A percentile compares a stretch with the other conserved stretches of the same genome.
phyloP scores from a whole-genome alignment of 1,140 invertebrate species.

The Drosophila ogumai region DNA sequence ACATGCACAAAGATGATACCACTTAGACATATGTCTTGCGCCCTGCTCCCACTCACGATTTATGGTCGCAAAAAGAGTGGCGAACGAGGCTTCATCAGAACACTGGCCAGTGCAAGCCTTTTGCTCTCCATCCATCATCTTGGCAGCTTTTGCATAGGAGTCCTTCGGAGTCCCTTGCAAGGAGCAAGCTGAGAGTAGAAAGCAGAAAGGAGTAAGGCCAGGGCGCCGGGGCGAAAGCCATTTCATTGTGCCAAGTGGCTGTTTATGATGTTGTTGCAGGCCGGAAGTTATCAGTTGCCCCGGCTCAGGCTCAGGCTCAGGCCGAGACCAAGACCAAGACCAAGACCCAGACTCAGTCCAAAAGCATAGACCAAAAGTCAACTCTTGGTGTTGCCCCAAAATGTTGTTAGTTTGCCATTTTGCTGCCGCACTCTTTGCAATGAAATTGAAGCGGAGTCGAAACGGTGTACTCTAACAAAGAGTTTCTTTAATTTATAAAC shows the following conservation, averaged over 20 bases:
- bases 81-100: constrained; percentile 32
- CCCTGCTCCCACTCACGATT: constrained; percentile 46
- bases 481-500: not conserved
- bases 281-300: constrained; percentile 77
- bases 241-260: constrained; percentile 71
- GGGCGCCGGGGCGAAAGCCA: constrained; percentile 17
- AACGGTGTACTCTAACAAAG: not conserved
- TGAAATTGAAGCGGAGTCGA: constrained; percentile 28
- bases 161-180: constrained; percentile 14
- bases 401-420: constrained; percentile 66
- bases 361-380: constrained; percentile 41
- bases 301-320: constrained; percentile 17
- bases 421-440: constrained; percentile 35
- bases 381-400: constrained; percentile 58
- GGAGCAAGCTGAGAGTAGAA: not conserved
- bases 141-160: constrained; percentile 56
- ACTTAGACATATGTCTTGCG: constrained; percentile 68
- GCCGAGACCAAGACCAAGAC: constrained; percentile 10
- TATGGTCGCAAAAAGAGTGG: constrained; percentile 39
- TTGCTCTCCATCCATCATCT: constrained; percentile 52
- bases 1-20: constrained; percentile 74
- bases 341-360: constrained; percentile 1
- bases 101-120: constrained; percentile 43
- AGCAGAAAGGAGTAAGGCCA: constrained; percentile 1
- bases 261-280: constrained; percentile 69